Conservation (phyloP, 2,113 vertebrate species). For the Grallaria varia region DNA sequence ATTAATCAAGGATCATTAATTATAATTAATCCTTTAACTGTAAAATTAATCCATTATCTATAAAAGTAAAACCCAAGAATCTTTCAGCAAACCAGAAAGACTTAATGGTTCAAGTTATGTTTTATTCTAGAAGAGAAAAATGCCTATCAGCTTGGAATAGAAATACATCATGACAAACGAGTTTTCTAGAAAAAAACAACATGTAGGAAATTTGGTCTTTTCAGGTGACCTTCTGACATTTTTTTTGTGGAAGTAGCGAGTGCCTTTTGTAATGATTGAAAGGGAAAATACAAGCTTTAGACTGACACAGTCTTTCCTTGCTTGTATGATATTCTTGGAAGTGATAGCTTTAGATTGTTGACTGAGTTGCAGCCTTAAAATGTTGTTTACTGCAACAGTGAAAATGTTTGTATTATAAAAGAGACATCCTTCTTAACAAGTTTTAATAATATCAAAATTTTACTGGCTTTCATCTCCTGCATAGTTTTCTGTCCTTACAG, state of each 20-base stretch:
- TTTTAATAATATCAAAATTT: not conserved
- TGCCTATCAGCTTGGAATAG: not conserved
- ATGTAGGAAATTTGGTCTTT: not conserved
- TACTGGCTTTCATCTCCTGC: not conserved
- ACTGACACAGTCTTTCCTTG: not conserved
- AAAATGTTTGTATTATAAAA: not conserved
- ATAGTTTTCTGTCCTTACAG: not conserved
- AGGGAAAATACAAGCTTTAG: not conserved
- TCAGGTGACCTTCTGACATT: not conserved
- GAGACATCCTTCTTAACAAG: not conserved
- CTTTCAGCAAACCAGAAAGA: not conserved
- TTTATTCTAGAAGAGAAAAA: not conserved
- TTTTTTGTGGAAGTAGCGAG: not conserved
- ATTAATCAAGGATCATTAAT: not conserved
- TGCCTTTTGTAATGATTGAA: not conserved
- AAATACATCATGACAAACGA: not conserved
- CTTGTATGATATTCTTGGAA: not conserved
- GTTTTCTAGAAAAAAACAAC: not conserved
- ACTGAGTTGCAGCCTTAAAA: not conserved
- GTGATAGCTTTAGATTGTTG: not conserved
- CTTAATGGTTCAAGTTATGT: not conserved
- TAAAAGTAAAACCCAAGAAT: not conserved
- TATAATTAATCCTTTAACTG: not conserved
- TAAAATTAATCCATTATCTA: not conserved
- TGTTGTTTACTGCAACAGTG: not conserved